Base-by-base conservation (phyloP, 1,140 invertebrate species). In the Dreissena rostriformis region DNA sequence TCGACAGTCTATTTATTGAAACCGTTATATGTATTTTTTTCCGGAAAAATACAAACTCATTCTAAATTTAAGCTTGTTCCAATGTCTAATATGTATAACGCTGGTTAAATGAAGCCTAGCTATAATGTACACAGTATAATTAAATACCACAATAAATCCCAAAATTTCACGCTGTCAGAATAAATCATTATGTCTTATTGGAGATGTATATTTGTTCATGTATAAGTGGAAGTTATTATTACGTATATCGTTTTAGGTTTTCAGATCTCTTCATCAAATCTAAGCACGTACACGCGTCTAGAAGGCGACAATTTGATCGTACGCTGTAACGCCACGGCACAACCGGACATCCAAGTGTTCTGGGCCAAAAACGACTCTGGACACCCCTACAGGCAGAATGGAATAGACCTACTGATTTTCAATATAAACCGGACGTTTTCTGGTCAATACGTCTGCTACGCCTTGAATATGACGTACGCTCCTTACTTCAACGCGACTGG, bases 271-370 rank as follows among this genome's bases (percentile, higher is more conserved):
- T 55, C 75, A 28, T 53, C 73, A 24, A 75, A 61, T 28, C 55
- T 51, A 22, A 63, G 76, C 8, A 22, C 19, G 6, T 78, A 78
- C 66, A 78, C 49, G 66, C 65, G 65, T 53, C n/a, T 78, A 10
- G 76, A 78, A 55, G 76, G 76, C 19, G 76, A 78, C 22, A 78
- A 78, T 28, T 51, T 78, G 12, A 55, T 78, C n/a, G 66, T 78
- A 11, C 66, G 65, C 15, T 78, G 65, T 52, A 78, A 78, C 24
- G 17, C 68, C 8, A 68, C 63, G 49, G 65, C 53, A 17, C 28
- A 4, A 52, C n/a, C 39, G 11, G 39, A 68, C 28, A 39, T 68
- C 5, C 26, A 78, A 4, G 49, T 78, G 8, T 78, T 24, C 66
- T 78, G 76, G 76, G 55, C 63, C 10, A 78, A 78, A 68, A 68